Evolutionary conservation across 1,140 invertebrate genomes (phyloP).

Genomic region (Eriocheir sinensis): DNA sequence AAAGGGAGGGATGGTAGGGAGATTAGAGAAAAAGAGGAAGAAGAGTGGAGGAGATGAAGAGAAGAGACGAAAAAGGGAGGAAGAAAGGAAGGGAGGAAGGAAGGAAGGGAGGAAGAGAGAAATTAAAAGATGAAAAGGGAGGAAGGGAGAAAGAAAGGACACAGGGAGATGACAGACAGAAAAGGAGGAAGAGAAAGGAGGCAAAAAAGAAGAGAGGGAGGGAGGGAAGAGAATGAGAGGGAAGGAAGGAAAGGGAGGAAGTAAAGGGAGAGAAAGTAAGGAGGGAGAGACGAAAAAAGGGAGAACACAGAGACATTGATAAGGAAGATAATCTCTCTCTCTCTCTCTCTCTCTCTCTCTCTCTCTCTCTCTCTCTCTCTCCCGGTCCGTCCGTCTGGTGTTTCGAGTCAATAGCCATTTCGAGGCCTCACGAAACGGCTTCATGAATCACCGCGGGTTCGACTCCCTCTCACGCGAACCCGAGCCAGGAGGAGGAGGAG

Average conservation of each 20-base stretch:
- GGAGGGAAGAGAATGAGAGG: background rate
- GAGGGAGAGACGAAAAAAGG: background rate
- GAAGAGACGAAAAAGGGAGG: background rate
- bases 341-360: background rate
- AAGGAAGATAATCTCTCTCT: background rate
- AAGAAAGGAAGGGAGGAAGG: background rate
- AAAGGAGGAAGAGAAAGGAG: background rate
- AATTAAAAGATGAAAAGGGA: background rate
- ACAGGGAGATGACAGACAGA: background rate
- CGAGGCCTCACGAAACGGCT: no score
- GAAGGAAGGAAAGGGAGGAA: background rate
- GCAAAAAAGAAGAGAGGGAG: constrained; percentile 1
- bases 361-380: background rate
- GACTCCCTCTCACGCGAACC: no score
- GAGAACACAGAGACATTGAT: background rate
- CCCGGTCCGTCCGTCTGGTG: background rate
- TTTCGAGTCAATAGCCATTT: no score
- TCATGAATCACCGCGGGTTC: no score
- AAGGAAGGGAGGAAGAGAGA: background rate
- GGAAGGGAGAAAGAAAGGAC: background rate
- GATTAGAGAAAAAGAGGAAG: background rate
- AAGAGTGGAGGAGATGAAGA: background rate
- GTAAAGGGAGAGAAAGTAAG: background rate
- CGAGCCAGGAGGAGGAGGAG: no score
- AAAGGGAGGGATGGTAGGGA: background rate